These are phyloP conservation scores for Cataglyphis rosenhaueri DNA, from an alignment of 2,888 invertebrate genomes.

Conservation along the genomic window DNA sequence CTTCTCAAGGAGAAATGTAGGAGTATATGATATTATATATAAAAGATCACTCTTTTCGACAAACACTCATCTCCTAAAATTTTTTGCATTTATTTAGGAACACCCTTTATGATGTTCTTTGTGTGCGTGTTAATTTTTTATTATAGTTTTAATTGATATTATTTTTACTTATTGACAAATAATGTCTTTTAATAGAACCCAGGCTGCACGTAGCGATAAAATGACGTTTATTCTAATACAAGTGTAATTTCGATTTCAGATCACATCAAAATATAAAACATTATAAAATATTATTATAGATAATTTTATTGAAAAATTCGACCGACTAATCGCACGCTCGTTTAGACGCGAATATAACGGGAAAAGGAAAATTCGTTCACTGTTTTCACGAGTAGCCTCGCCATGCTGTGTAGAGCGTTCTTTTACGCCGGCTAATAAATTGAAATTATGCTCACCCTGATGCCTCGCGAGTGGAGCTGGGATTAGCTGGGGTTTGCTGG, in stretches of 20 bases:
- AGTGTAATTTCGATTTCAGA: neutral
- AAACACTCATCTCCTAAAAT: no score
- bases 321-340: slow-evolving; percentile 1
- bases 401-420: slow-evolving; percentile 35
- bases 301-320: slow-evolving; percentile 3
- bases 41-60: no score
- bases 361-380: slow-evolving; percentile 49
- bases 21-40: no score
- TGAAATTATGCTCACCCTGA: slow-evolving; percentile 87
- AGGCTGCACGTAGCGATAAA: neutral
- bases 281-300: neutral
- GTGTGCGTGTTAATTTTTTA: neutral
- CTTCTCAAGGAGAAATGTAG: no score
- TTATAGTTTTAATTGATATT: neutral
- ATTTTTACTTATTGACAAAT: neutral
- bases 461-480: slow-evolving; percentile 91
- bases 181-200: neutral
- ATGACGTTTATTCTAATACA: neutral
- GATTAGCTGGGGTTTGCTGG: slow-evolving; percentile 85
- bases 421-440: slow-evolving; percentile 21
- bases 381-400: slow-evolving; percentile 27
- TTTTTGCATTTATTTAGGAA: no score
- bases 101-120: neutral
- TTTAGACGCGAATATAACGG: slow-evolving; percentile 17
- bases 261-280: neutral